phyloP scores from a whole-genome alignment of 1,140 invertebrate genomes.

The Anastrepha obliqua region DNA sequence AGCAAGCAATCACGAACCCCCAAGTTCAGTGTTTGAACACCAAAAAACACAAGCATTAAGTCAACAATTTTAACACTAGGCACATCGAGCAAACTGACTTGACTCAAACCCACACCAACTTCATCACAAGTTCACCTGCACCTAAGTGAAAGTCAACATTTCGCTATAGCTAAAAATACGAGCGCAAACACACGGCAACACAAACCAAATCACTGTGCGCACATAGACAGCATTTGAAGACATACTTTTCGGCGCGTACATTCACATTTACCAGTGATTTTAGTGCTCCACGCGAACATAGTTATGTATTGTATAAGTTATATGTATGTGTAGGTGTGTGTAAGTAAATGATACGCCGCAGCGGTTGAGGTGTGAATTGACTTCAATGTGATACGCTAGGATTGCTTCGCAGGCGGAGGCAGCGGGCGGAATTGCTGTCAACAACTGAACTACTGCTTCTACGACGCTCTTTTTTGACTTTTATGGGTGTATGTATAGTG shows the following conservation, averaged over 20 bases:
- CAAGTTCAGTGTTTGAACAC: no score
- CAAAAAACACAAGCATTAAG: no score
- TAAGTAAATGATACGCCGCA: neutral
- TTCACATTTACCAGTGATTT: no score
- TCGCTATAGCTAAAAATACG: no score
- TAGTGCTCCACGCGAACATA: no score
- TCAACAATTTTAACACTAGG: no score
- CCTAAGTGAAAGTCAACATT: neutral
- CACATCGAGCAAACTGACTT: no score
- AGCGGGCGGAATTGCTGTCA: neutral
- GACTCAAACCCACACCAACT: neutral
- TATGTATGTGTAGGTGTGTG: neutral
- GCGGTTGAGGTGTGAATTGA: neutral
- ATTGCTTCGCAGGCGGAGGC: neutral
- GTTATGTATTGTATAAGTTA: neutral
- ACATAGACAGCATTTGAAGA: no score
- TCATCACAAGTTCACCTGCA: neutral
- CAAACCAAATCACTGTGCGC: no score
- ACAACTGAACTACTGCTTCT: neutral
- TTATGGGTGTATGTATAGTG: neutral
- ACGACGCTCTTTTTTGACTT: neutral
- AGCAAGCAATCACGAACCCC: no score
- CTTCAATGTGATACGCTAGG: neutral
- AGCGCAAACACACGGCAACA: no score
- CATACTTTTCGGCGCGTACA: no score